Conservation (phyloP, 2,888 invertebrate genomes). For the Megamerina dolium region DNA sequence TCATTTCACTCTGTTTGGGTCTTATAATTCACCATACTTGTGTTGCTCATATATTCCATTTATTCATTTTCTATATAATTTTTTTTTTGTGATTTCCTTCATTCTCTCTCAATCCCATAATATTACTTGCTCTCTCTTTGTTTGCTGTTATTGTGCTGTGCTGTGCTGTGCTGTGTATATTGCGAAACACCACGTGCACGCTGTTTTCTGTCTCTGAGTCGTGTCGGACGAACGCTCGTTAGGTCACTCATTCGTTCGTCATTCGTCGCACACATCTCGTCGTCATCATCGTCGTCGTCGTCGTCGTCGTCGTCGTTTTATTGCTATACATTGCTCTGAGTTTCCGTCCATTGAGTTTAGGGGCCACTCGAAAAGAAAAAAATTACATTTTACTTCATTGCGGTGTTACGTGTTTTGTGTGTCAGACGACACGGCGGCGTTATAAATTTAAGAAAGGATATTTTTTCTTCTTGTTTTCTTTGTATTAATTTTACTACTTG, state of each 20-base stretch:
- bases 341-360: conserved; percentile 19
- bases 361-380: too few species aligned
- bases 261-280: too few species aligned
- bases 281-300: neutral
- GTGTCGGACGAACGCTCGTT: too few species aligned
- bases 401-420: conserved; percentile 51
- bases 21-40: too few species aligned
- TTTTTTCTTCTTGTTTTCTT: too few species aligned
- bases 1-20: too few species aligned
- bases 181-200: conserved; percentile 8
- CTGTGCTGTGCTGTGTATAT: conserved; percentile 2
- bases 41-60: too few species aligned
- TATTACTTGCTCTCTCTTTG: conserved; percentile 3
- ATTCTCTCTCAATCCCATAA: neutral
- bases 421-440: conserved; percentile 40
- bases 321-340: conserved; percentile 9
- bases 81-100: neutral
- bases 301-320: conserved; percentile 5
- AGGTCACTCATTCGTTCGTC: too few species aligned
- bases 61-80: neutral
- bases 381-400: conserved; percentile 44
- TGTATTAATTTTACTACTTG: too few species aligned
- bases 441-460: conserved; percentile 19
- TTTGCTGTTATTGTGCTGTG: conserved; percentile 4
- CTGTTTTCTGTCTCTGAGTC: conserved; percentile 4